Conservation (phyloP, 2,797 vertebrate genomes). For the Gymnoscopelus braueri region DNA sequence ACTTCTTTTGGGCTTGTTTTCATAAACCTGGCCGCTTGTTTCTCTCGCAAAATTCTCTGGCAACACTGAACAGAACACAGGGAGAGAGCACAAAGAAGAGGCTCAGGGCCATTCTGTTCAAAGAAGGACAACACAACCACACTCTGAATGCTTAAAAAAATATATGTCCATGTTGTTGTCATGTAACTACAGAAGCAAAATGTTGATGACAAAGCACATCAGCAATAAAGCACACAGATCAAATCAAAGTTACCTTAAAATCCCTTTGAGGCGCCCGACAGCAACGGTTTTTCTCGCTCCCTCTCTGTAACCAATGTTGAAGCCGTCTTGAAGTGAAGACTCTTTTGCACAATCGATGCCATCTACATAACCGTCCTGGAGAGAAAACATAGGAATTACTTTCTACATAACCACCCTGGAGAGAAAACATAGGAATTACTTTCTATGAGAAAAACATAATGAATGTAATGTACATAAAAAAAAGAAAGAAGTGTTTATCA, state of each 20-base stretch:
- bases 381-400: slow-evolving; percentile 26
- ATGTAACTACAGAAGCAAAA: too few relatives aligned
- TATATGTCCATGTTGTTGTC: background rate
- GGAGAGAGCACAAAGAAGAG: slow-evolving; percentile 37
- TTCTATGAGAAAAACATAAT: background rate
- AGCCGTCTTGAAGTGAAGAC: slow-evolving; percentile 85
- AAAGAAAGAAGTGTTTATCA: too few relatives aligned
- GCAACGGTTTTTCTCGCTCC: slow-evolving; percentile 81
- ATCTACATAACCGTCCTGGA: slow-evolving; percentile 92
- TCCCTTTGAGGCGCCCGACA: slow-evolving; percentile 89
- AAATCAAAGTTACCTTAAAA: slow-evolving; percentile 81
- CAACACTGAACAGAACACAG: background rate
- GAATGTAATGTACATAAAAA: too few relatives aligned
- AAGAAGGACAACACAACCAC: slow-evolving; percentile 2
- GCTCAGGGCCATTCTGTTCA: slow-evolving; percentile 48
- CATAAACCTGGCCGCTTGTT: too few relatives aligned
- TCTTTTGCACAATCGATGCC: slow-evolving; percentile 89
- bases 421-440: too few relatives aligned
- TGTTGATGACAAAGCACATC: background rate
- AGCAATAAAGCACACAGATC: background rate
- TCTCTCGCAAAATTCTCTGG: too few relatives aligned
- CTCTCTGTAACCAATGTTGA: slow-evolving; percentile 87
- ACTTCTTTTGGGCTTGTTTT: too few relatives aligned
- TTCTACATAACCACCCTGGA: too few relatives aligned
- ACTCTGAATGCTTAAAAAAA: background rate